Conservation (phyloP, 2,113 vertebrate species). For the Perca flavescens region DNA sequence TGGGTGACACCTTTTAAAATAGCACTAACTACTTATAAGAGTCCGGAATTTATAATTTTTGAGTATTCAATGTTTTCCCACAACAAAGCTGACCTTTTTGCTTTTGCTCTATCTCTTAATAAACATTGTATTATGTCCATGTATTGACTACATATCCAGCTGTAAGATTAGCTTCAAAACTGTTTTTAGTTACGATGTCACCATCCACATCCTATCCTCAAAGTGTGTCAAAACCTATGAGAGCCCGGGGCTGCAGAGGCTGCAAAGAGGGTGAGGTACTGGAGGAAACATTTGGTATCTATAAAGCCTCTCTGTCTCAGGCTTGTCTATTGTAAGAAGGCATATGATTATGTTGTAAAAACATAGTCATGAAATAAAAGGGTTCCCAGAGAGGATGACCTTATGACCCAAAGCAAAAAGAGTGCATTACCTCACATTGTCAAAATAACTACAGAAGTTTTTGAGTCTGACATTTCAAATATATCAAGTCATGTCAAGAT, state of each 20-base stretch:
- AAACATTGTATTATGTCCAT: neutral
- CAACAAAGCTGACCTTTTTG: neutral
- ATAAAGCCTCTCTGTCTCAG: constrained; percentile 23
- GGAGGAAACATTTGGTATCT: constrained; percentile 47
- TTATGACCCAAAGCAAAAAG: constrained; percentile 1
- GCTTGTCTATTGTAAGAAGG: no score
- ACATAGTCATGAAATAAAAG: constrained; percentile 18
- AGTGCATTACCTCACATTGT: constrained; percentile 4
- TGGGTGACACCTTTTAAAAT: neutral
- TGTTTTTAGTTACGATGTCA: neutral
- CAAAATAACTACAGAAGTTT: constrained; percentile 8
- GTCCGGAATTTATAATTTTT: neutral
- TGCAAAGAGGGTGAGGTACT: neutral
- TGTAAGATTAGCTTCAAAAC: neutral
- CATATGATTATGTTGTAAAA: neutral
- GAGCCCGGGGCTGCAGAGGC: neutral
- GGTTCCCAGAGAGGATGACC: neutral
- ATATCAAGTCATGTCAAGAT: neutral
- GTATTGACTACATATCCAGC: neutral
- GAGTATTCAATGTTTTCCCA: neutral
- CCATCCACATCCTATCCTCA: neutral
- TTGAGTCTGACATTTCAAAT: constrained; percentile 23
- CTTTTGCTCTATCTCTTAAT: neutral
- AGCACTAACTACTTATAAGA: neutral
- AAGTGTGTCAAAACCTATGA: neutral